Conservation (phyloP, 2,888 invertebrate species). For the Epirrhoe alternata region DNA sequence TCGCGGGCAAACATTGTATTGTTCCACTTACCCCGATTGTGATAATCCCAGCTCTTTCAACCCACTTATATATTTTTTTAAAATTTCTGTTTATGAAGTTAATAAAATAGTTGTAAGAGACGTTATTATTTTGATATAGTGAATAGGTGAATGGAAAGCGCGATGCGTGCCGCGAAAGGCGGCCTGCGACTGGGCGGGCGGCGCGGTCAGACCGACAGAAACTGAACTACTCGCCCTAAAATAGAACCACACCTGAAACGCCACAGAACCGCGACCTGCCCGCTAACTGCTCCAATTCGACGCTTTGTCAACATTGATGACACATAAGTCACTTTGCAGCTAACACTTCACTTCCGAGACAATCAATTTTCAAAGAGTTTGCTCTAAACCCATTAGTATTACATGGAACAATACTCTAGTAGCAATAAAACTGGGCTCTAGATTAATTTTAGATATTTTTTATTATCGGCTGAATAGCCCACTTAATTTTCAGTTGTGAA, state of each 20-base stretch:
- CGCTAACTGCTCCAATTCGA: constrained; percentile 63
- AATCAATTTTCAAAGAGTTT: constrained; percentile 16
- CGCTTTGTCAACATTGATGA: constrained; percentile 72
- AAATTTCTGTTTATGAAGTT: not conserved
- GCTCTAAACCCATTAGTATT: constrained; percentile 24
- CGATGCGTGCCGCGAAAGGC: constrained; percentile 54
- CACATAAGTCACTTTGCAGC: constrained; percentile 49
- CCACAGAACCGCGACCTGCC: constrained; percentile 67
- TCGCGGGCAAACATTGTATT: constrained; percentile 55
- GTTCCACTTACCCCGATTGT: constrained; percentile 64
- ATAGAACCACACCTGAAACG: constrained; percentile 81
- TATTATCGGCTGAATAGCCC: constrained; percentile 39
- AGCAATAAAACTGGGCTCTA: constrained; percentile 32
- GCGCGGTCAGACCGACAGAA: constrained; percentile 58
- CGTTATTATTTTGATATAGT: constrained; percentile 16
- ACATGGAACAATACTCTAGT: constrained; percentile 34
- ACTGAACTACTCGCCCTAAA: constrained; percentile 65
- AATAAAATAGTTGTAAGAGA: constrained; percentile 7
- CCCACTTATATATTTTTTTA: constrained; percentile 27
- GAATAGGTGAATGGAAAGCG: constrained; percentile 23
- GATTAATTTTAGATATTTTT: constrained; percentile 44
- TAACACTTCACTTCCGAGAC: constrained; percentile 40
- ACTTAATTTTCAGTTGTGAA: constrained; percentile 34
- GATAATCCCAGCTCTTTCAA: constrained; percentile 46
- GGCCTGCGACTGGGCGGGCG: constrained; percentile 76